Evolutionary conservation across 2,888 invertebrate genomes (phyloP).

Genomic region (Sussaba pulchella): DNA sequence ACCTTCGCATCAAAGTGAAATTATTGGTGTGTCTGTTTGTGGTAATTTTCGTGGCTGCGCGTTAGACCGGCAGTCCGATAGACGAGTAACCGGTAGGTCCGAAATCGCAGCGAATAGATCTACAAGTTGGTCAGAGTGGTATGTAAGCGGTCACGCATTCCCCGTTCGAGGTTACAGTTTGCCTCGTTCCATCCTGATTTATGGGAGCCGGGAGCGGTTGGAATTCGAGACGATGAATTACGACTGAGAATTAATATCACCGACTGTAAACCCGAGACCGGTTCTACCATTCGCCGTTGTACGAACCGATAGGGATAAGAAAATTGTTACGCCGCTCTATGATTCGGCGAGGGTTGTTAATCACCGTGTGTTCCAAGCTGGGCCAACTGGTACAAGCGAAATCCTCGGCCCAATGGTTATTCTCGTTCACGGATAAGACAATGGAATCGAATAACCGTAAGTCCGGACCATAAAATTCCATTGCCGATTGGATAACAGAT

Average conservation of each 20-base stretch:
- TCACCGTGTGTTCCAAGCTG: slow-evolving; percentile 6
- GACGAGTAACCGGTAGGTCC: neutral
- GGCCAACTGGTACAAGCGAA: slow-evolving; percentile 26
- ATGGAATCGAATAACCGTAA: slow-evolving; percentile 43
- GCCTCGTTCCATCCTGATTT: slow-evolving; percentile 36
- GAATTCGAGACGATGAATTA: slow-evolving; percentile 50
- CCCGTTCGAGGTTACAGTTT: slow-evolving; percentile 12
- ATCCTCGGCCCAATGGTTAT: slow-evolving; percentile 17
- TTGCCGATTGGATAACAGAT: slow-evolving; percentile 45
- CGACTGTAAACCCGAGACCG: slow-evolving; percentile 67
- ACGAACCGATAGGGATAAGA: slow-evolving; percentile 38
- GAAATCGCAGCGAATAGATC: neutral
- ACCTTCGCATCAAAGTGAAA: too few relatives aligned
- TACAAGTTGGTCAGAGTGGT: slow-evolving; percentile 13
- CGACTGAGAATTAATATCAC: slow-evolving; percentile 77
- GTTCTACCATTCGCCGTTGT: too few relatives aligned
- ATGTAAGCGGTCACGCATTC: slow-evolving; percentile 26
- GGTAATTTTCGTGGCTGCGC: neutral
- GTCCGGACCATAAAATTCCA: slow-evolving; percentile 45
- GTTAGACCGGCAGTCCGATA: neutral
- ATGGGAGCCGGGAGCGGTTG: slow-evolving; percentile 9
- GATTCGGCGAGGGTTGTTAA: slow-evolving; percentile 40
- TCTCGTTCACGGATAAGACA: slow-evolving; percentile 28
- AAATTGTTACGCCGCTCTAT: slow-evolving; percentile 46
- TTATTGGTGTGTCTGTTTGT: too few relatives aligned